phyloP scores from a whole-genome alignment of 2,888 invertebrate genomes.

The Notodonta dromedarius region DNA sequence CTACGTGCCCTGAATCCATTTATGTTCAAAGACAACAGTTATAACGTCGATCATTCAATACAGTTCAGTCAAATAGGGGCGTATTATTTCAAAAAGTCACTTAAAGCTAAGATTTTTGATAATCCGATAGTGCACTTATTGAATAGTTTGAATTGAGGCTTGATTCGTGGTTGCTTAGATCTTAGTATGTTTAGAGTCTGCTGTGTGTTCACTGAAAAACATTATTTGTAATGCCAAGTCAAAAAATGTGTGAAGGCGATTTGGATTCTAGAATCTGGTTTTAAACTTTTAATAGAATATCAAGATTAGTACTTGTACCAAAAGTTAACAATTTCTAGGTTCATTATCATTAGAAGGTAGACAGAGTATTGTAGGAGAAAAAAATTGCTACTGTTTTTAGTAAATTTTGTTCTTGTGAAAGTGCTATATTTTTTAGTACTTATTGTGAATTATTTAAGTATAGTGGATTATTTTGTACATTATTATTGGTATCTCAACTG shows the following conservation, averaged over 20 bases:
- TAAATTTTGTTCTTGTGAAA: neutral
- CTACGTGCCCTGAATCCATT: neutral
- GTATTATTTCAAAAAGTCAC: constrained; percentile 26
- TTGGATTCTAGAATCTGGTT: too few species aligned
- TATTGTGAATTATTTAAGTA: neutral
- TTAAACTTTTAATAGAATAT: too few species aligned
- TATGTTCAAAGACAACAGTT: neutral
- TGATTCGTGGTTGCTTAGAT: constrained; percentile 37
- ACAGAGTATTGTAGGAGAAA: neutral
- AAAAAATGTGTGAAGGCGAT: too few species aligned
- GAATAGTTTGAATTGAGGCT: constrained; percentile 52
- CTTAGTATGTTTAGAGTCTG: constrained; percentile 34
- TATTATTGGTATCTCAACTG: neutral
- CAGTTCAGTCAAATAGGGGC: constrained; percentile 13
- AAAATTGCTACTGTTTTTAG: neutral
- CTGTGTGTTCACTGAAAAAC: constrained; percentile 16
- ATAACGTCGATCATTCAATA: neutral
- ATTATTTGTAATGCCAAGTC: too few species aligned
- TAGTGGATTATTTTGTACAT: neutral
- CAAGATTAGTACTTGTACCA: too few species aligned
- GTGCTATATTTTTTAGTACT: neutral
- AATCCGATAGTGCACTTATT: constrained; percentile 74
- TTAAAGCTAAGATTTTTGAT: constrained; percentile 45
- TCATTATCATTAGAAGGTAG: neutral
- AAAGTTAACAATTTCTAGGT: too few species aligned